Conservation (phyloP, 2,113 vertebrate genomes). For the Aix galericulata region DNA sequence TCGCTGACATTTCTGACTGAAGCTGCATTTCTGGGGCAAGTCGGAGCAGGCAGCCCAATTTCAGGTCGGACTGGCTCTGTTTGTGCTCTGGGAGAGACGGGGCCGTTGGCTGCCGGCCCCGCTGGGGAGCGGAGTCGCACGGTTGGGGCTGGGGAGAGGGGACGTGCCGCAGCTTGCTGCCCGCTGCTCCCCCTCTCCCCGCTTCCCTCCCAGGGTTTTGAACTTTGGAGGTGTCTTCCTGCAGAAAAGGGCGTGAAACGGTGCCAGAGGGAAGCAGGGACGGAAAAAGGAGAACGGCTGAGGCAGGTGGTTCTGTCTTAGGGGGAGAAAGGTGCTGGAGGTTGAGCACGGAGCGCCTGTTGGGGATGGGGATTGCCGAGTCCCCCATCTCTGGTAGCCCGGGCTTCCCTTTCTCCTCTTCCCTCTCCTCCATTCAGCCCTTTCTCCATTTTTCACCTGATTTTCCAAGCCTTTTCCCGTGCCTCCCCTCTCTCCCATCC, state of each 20-base stretch:
- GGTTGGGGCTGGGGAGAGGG: slow-evolving; percentile 28
- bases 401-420: neutral
- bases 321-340: neutral
- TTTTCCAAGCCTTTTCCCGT: neutral
- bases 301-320: neutral
- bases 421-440: neutral
- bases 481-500: neutral
- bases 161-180: slow-evolving; percentile 70
- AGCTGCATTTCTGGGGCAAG: slow-evolving; percentile 62
- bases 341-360: neutral
- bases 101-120: slow-evolving; percentile 7
- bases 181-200: neutral
- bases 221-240: slow-evolving; percentile 60
- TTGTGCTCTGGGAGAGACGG: slow-evolving; percentile 14
- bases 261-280: neutral
- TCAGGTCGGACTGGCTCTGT: slow-evolving; percentile 76
- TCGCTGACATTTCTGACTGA: slow-evolving; percentile 10
- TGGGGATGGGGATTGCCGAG: neutral
- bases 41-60: slow-evolving; percentile 56
- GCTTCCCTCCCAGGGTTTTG: slow-evolving; percentile 26
- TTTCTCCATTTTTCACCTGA: neutral
- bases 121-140: slow-evolving; percentile 48
- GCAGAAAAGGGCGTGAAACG: neutral
- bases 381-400: neutral
- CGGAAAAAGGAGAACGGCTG: neutral